Evolutionary conservation across 2,113 vertebrate species (phyloP).

Genomic region (Lynx canadensis): DNA sequence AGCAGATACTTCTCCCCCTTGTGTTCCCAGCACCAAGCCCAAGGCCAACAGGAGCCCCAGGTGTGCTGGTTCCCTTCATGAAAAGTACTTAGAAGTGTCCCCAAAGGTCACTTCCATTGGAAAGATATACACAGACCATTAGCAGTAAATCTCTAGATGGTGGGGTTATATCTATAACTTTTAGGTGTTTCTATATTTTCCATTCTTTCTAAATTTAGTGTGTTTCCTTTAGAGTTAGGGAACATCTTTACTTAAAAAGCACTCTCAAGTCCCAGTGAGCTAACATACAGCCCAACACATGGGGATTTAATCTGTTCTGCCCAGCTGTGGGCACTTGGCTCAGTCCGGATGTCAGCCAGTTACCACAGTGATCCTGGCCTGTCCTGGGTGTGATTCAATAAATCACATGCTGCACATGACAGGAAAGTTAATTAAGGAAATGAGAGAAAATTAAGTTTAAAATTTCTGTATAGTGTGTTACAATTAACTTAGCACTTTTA

Average conservation of each 20-base stretch:
- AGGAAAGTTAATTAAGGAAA: neutral
- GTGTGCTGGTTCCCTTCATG: neutral
- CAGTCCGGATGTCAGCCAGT: neutral
- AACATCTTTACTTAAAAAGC: neutral
- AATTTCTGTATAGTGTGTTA: neutral
- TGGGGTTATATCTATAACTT: neutral
- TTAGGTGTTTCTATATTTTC: neutral
- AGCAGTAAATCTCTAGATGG: neutral
- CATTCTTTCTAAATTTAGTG: neutral
- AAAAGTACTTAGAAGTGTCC: neutral
- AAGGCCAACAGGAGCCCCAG: neutral
- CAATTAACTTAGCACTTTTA: neutral
- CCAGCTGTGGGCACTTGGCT: neutral
- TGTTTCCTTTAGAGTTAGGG: neutral
- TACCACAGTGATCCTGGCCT: neutral
- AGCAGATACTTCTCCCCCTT: neutral
- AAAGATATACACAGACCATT: neutral
- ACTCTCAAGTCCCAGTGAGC: neutral
- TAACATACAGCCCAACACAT: neutral
- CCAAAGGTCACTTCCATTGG: neutral
- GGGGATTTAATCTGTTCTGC: neutral
- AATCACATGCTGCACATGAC: neutral
- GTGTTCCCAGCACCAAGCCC: neutral
- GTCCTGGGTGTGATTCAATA: neutral
- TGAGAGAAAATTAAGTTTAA: too few species aligned